Evolutionary conservation across 2,113 vertebrate genomes (phyloP), one percentile per base, ranked within the genome.

Genomic region (Pardalotus punctatus): DNA sequence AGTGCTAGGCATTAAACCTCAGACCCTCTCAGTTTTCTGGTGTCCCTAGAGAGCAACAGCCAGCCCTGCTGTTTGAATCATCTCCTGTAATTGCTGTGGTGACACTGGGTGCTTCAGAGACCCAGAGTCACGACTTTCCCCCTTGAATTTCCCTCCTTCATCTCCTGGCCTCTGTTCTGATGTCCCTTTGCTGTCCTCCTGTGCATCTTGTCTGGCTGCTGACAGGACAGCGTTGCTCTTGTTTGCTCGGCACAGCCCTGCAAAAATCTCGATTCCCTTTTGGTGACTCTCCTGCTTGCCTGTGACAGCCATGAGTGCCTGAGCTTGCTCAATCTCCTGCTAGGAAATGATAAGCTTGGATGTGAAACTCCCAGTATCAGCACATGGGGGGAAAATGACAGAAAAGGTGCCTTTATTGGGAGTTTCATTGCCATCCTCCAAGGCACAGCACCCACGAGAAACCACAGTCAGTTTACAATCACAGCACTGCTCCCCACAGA

Each of bases 261-360:
- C 47, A 54, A 18, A 48, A 76, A 0, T 25, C 62, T 78, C 6
- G 0, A 36, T 47, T 94, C 80, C 51, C 35, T 40, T 57, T 70
- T 0, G 0, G 54, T 60, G 38, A 27, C 53, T 69, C 51, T 62
- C 14, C 70, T 73, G 28, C 85, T 67, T 56, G 23, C 60, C 72
- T 67, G 60, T 79, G 80, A 86, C 88, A 88, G 85, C 72, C 56
- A 33, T 13, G 1, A 5, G 3, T 31, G 47, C 54, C 69, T 40
- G 40, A 53, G 54, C 53, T 95, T 86, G 69, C 92, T 94, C 90
- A 79, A 6, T 77, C 38, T 91, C 35, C 57, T 80, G 43, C 57
- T 48, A 51, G 84, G 69, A 79, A 89, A 24, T 47, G 3, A 85
- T 80, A 81, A 88, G 8, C 40, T 58, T 0, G 0, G 27, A 17